Evolutionary conservation across 2,797 vertebrate species (phyloP).

Genomic region (Notamacropus eugenii): DNA sequence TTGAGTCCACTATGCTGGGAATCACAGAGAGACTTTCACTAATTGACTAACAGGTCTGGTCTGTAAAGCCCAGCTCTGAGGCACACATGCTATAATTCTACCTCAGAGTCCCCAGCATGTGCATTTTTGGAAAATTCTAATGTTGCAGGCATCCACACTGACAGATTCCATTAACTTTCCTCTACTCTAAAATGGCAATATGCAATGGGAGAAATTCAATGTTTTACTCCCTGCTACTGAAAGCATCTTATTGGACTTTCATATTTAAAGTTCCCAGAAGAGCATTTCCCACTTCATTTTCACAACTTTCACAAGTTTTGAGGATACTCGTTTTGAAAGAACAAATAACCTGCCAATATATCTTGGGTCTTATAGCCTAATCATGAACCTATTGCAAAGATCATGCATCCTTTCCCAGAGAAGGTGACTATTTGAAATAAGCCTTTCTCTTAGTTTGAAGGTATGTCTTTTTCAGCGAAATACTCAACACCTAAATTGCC

Average conservation of each 20-base stretch:
- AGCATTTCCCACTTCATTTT: not conserved
- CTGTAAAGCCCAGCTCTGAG: slow-evolving; percentile 46
- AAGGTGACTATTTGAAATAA: not conserved
- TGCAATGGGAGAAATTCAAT: slow-evolving; percentile 56
- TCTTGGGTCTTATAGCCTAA: not conserved
- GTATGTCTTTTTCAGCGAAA: not conserved
- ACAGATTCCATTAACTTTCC: slow-evolving; percentile 75
- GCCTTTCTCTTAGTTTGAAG: not conserved
- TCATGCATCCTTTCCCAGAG: not conserved
- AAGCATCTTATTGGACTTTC: slow-evolving; percentile 50
- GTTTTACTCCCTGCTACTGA: slow-evolving; percentile 45
- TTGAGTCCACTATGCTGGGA: not conserved
- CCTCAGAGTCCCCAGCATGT: slow-evolving; percentile 52
- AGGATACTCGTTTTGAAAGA: not conserved
- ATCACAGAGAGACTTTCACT: not conserved
- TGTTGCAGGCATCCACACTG: slow-evolving; percentile 67
- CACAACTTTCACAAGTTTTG: not conserved
- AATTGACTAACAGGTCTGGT: slow-evolving; percentile 56
- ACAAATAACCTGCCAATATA: not conserved
- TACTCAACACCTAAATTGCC: not conserved
- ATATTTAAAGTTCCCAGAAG: slow-evolving; percentile 53
- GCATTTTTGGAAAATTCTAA: slow-evolving; percentile 56
- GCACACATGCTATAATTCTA: slow-evolving; percentile 53
- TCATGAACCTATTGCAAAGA: slow-evolving; percentile 5
- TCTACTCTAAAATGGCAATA: slow-evolving; percentile 68